phyloP scores from a whole-genome alignment of 2,797 vertebrate genomes.

The Myiotriccus ornatus region DNA sequence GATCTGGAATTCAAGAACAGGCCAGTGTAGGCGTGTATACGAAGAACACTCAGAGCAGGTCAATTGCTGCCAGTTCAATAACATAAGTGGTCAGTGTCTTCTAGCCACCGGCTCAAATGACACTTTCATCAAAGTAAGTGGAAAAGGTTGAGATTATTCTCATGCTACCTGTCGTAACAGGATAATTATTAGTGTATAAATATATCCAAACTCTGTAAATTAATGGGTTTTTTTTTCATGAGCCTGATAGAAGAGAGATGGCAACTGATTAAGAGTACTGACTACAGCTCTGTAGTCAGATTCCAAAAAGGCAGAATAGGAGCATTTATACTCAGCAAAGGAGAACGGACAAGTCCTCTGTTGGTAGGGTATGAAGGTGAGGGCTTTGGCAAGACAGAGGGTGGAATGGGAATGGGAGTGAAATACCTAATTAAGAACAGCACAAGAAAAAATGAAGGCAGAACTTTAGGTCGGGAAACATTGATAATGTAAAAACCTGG shows the following conservation, averaged over 20 bases:
- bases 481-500: background rate
- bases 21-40: constrained; percentile 76
- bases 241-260: background rate
- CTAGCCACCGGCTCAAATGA: constrained; percentile 93
- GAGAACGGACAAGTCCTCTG: background rate
- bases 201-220: background rate
- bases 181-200: background rate
- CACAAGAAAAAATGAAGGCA: background rate
- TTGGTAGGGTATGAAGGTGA: background rate
- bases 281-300: background rate
- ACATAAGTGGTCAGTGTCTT: constrained; percentile 76
- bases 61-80: constrained; percentile 92
- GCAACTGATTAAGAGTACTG: background rate
- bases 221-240: background rate
- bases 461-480: background rate
- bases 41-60: constrained; percentile 89
- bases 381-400: background rate
- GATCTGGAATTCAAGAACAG: constrained; percentile 88
- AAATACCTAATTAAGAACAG: background rate
- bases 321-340: background rate
- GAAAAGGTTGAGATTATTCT: background rate
- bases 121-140: constrained; percentile 84
- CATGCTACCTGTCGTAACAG: constrained; percentile 57
- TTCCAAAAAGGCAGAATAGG: background rate
- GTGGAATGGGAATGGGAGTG: background rate